These are phyloP conservation scores for Glomeris maerens DNA, from an alignment of 1,140 invertebrate species.

Conservation along the genomic window DNA sequence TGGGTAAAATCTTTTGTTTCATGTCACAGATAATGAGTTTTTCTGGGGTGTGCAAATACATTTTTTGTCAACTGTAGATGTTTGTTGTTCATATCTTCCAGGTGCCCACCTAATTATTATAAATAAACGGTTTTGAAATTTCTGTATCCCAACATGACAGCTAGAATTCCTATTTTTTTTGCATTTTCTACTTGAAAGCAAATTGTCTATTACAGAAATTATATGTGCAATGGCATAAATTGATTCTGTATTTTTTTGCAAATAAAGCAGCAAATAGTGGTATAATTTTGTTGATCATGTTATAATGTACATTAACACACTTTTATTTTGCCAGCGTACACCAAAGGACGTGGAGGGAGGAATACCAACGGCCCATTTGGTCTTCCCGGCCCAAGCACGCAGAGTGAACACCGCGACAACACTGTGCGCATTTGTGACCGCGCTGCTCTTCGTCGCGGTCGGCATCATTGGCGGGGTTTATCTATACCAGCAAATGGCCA, in stretches of 20 bases:
- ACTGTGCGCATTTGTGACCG: slow-evolving; percentile 52
- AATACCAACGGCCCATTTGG: slow-evolving; percentile 25
- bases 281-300: slow-evolving; percentile 1
- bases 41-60: too few species aligned
- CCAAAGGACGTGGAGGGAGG: slow-evolving; percentile 25
- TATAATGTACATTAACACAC: slow-evolving; percentile 19
- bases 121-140: too few species aligned
- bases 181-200: too few species aligned
- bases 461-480: slow-evolving; percentile 59
- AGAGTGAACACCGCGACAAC: slow-evolving; percentile 45
- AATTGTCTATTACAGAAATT: too few species aligned
- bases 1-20: too few species aligned
- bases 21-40: too few species aligned
- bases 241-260: neutral
- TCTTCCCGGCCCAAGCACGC: slow-evolving; percentile 33
- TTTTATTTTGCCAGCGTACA: slow-evolving; percentile 15
- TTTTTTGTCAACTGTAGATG: too few species aligned
- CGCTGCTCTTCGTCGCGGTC: slow-evolving; percentile 52
- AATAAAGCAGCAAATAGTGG: neutral
- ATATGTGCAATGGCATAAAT: too few species aligned
- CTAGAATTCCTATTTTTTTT: too few species aligned
- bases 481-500: slow-evolving; percentile 57
- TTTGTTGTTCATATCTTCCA: too few species aligned
- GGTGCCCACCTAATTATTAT: too few species aligned
- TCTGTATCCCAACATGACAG: too few species aligned